phyloP scores from a whole-genome alignment of 1,140 invertebrate species.

The Kradibia gibbosae region DNA sequence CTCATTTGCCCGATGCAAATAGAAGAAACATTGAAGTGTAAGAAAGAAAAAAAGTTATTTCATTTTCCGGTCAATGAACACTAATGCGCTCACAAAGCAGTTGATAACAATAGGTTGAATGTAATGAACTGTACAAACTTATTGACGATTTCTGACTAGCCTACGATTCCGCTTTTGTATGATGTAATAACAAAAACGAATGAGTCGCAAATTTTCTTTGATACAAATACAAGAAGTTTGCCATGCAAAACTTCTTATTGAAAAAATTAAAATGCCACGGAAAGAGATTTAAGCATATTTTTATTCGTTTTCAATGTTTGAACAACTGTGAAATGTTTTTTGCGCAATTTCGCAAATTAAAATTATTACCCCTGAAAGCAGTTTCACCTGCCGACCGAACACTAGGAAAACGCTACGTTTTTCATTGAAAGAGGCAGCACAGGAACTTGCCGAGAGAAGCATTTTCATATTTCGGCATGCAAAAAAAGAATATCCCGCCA shows the following conservation, averaged over 20 bases:
- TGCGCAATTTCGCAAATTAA: no score
- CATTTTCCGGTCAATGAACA: slow-evolving; percentile 34
- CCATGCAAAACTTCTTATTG: not conserved
- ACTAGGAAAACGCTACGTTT: no score
- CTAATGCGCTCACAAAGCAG: not conserved
- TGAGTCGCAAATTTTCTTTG: not conserved
- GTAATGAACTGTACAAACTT: not conserved
- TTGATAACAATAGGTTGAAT: slow-evolving; percentile 10
- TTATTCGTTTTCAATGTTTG: no score
- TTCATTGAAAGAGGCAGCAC: no score
- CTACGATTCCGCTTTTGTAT: not conserved
- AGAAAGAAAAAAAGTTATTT: slow-evolving; percentile 9
- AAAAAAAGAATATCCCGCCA: no score
- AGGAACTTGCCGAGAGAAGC: no score
- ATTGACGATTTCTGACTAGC: not conserved
- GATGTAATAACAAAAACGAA: not conserved
- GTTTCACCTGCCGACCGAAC: no score
- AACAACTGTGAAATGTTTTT: no score
- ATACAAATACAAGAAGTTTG: not conserved
- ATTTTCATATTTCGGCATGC: no score
- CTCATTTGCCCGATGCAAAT: not conserved
- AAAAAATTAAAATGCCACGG: no score
- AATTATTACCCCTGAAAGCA: no score
- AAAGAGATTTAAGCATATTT: no score
- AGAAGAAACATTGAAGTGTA: not conserved